Base-by-base conservation (phyloP, 1,140 invertebrate genomes). In the Apocrypta bakeri region DNA sequence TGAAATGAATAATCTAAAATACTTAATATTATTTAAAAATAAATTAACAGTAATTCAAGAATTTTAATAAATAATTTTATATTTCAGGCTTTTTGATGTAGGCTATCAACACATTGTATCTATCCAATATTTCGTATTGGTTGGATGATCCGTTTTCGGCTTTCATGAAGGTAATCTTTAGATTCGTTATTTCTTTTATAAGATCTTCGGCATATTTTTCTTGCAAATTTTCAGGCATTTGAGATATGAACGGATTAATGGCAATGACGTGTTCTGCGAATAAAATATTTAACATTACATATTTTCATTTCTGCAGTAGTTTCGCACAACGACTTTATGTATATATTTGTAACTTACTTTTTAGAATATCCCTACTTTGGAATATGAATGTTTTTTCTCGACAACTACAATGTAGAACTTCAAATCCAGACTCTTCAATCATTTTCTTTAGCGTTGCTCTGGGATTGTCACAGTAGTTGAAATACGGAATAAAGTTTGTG, bases 211-310 rank as follows among this genome's bases (percentile, higher is more conserved):
- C 90, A 86, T 95, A 97, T 2, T 95, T 93, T n/a, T 95, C 92
- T 63, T 94, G 93, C 4, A 95, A 82, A 0, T 93, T 88, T 0
- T 91, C 85, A 0, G 96, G 95, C 80, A 97, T 94, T 31, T 94
- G 90, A 4, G 93, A 89, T 64, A 96, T 87, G 86, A 97, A 97
- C 0, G 96, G 96, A 88, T 96, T 96, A 6, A 97, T 94, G 0
- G 96, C 95, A 81, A 92, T 92, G 0, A 95, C 92, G 33, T 96
- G 94, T 86, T 95, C 96, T 96, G 71, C 79, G 2, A 72, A 80
- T 33, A 25, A 74, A 74, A 64, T 42, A 29, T 21, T 40, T 64
- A 73, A n/a, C n/a, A 61, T 61, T 61, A 21, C 17, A 71, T 66
- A n/a, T n/a, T n/a, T n/a, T n/a, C n/a, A n/a, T n/a, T n/a, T n/a